Evolutionary conservation across 2,888 invertebrate species (phyloP), one percentile per base, ranked within the genome.

Genomic region (Drosophila monieri): DNA sequence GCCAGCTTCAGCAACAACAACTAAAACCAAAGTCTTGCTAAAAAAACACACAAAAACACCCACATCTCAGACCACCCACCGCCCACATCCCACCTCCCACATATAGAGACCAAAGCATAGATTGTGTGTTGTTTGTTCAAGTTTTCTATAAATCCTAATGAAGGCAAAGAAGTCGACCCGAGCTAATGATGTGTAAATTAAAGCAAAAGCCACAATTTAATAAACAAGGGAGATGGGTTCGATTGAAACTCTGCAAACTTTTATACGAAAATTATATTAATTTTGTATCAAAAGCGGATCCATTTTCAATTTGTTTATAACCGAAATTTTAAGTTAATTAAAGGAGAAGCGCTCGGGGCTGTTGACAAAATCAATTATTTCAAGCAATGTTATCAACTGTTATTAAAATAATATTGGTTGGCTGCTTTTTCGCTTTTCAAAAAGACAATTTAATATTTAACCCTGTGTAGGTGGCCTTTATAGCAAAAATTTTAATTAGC

Each of bases 141-240:
- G 56, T 85, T 69, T 71, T 65, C 66, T 70, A 73, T 74, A 74
- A 83, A 74, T 78, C 83, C 72, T 87, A 87, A 81, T 79, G 81
- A 85, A 83, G 71, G 68, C 77, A 73, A 71, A 64, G 64, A 75
- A 73, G 49, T 65, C 62, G 32, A 48, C 53, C 54, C 49, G 21
- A 39, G 56, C 84, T 85, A 88, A 83, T 88, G 88, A 85, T 68
- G 81, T 88, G 88, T 81, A 80, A 76, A 80, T 80, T 76, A 70
- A 86, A 76, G 59, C 57, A 48, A 57, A 65, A 66, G 25, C 69
- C 73, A 44, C 70, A 69, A 53, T 59, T 59, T 62, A 58, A 71
- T 66, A 71, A 64, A 77, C 68, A 44, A 44, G 44, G 55, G 6
- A 15, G 6, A 3, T 15, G n/a, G 25, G 8, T 5, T 32, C 3